Conservation (phyloP, 2,113 vertebrate species). For the Collichthys lucidus region DNA sequence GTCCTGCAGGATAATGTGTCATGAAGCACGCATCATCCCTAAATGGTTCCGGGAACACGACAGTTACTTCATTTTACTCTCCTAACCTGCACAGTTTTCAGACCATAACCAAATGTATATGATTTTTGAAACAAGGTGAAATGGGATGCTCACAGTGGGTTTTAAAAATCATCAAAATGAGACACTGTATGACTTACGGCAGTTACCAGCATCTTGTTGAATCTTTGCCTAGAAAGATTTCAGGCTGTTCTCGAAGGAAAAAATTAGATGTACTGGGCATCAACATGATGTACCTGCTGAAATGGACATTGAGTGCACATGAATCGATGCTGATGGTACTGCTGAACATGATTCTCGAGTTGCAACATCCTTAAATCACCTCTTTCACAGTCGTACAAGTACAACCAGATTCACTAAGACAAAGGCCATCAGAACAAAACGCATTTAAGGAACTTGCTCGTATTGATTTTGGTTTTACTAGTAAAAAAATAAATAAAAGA, state of each 20-base stretch:
- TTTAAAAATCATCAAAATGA: conserved; percentile 9
- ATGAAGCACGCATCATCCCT: neutral
- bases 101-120: neutral
- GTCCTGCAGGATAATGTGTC: conserved; percentile 20
- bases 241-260: neutral
- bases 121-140: conserved; percentile 3
- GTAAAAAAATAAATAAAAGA: conserved; percentile 56
- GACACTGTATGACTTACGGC: neutral
- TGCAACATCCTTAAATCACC: neutral
- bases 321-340: conserved; percentile 21
- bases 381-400: conserved; percentile 20
- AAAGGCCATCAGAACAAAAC: conserved; percentile 50
- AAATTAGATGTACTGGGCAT: too few relatives aligned
- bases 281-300: conserved; percentile 16
- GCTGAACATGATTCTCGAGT: conserved; percentile 22
- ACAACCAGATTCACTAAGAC: neutral
- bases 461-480: conserved; percentile 67
- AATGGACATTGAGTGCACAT: conserved; percentile 21
- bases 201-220: conserved; percentile 10
- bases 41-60: conserved; percentile 16
- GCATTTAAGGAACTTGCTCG: conserved; percentile 45
- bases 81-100: neutral
- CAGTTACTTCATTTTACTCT: neutral
- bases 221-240: neutral
- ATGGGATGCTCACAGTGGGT: neutral